phyloP scores from a whole-genome alignment of 2,888 invertebrate species.

The Hypsopygia costalis region DNA sequence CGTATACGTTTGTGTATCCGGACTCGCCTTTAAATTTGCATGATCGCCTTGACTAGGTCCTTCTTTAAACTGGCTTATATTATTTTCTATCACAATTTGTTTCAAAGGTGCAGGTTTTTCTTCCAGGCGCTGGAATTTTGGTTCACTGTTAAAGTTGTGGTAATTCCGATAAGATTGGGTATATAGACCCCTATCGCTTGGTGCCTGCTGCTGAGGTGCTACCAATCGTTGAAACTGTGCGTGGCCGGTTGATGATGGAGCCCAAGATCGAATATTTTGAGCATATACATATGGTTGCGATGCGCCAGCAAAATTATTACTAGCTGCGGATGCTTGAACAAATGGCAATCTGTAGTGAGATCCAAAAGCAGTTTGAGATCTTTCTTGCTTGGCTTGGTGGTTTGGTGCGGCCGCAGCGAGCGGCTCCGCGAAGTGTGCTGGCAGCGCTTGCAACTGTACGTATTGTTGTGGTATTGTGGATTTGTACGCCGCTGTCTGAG shows the following conservation, averaged over 20 bases:
- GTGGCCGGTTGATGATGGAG: slow-evolving; percentile 26
- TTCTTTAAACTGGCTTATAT: slow-evolving; percentile 11
- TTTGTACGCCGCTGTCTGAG: slow-evolving; percentile 52
- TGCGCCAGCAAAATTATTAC: slow-evolving; percentile 33
- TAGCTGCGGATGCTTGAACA: slow-evolving; percentile 37
- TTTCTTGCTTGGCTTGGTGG: slow-evolving; percentile 43
- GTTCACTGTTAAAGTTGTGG: slow-evolving; percentile 30
- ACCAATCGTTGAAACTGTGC: slow-evolving; percentile 18
- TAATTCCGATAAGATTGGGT: slow-evolving; percentile 35
- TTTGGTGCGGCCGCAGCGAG: slow-evolving; percentile 46
- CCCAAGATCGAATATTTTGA: slow-evolving; percentile 37
- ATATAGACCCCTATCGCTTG: slow-evolving; percentile 43
- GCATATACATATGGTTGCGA: slow-evolving; percentile 45
- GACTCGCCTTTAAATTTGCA: slow-evolving; percentile 37
- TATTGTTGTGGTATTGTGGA: slow-evolving; percentile 59
- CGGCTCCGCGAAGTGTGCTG: slow-evolving; percentile 63
- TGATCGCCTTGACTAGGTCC: slow-evolving; percentile 27
- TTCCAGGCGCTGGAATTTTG: slow-evolving; percentile 38
- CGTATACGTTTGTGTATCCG: slow-evolving; percentile 44
- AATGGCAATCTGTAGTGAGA: slow-evolving; percentile 45
- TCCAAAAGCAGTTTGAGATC: slow-evolving; percentile 47
- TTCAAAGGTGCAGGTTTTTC: slow-evolving; percentile 17
- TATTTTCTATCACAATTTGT: not conserved
- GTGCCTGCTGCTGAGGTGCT: slow-evolving; percentile 17
- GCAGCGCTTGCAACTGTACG: slow-evolving; percentile 60